Percentiles rank a stretch among this genome's conserved stretches.
Conservation (phyloP, 92 coral and sea anemone genomes). For the Zoanthus gigantus region DNA sequence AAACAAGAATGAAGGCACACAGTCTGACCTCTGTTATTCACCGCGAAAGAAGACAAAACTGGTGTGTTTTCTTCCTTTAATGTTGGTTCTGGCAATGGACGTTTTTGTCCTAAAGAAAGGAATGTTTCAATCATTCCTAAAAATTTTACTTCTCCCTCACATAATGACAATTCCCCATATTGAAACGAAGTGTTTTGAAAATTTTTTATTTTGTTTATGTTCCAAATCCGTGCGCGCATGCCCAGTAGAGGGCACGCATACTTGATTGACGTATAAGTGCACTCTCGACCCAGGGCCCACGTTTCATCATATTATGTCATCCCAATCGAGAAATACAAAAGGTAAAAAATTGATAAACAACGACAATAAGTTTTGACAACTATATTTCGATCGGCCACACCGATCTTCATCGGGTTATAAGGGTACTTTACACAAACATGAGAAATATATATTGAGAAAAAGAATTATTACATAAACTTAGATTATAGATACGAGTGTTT, state of each 20-base stretch:
- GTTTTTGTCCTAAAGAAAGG: conserved; percentile 30
- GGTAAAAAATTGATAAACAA: no score
- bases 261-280: conserved; percentile 27
- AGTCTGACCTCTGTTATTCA: neutral
- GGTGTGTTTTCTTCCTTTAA: conserved; percentile 30
- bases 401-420: no score
- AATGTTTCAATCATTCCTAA: conserved; percentile 39
- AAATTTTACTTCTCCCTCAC: conserved; percentile 32
- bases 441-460: no score
- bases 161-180: conserved; percentile 38
- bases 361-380: no score
- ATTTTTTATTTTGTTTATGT: conserved; percentile 50
- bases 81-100: conserved; percentile 23
- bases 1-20: conserved; percentile 18
- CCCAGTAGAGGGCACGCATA: conserved; percentile 24
- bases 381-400: no score
- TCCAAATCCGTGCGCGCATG: conserved; percentile 6
- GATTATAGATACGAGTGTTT: no score
- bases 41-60: conserved; percentile 33
- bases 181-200: conserved; percentile 35
- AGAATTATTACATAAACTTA: no score
- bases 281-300: conserved; percentile 6
- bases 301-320: conserved; percentile 4
- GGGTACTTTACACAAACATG: no score
- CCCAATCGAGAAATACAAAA: no score